phyloP scores from a whole-genome alignment of 64 coral and sea anemone genomes.

The Montipora foliosa region DNA sequence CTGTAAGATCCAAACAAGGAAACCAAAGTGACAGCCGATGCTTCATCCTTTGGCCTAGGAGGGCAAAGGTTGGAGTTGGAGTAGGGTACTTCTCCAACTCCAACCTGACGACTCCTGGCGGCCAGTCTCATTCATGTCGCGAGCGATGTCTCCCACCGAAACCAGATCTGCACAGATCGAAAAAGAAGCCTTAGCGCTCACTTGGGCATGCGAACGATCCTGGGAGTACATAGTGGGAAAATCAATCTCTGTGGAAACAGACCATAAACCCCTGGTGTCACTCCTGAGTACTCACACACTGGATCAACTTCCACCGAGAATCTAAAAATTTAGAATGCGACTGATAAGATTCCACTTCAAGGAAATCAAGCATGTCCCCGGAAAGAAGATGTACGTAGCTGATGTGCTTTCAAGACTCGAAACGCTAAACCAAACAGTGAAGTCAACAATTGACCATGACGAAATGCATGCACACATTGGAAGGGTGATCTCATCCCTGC shows the following conservation, averaged over 20 bases:
- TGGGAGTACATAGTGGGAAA: neutral
- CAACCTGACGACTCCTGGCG: neutral
- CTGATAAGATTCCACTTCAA: neutral
- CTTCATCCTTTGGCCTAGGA: too few species aligned
- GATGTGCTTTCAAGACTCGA: conserved; percentile 17
- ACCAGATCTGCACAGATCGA: neutral
- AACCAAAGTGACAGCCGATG: too few species aligned
- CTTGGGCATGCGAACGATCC: neutral
- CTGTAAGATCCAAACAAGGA: too few species aligned
- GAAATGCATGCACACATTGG: too few species aligned
- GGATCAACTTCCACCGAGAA: neutral
- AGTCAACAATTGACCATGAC: too few species aligned
- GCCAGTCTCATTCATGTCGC: neutral
- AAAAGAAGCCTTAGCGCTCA: too few species aligned
- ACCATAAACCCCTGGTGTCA: neutral
- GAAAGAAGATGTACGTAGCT: neutral
- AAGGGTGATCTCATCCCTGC: too few species aligned
- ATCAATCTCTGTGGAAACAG: neutral
- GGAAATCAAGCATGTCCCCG: neutral
- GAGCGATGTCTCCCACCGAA: conserved; percentile 6
- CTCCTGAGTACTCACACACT: neutral
- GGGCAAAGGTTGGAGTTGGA: too few species aligned
- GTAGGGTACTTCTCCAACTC: neutral
- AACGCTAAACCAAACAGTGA: neutral
- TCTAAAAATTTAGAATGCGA: conserved; percentile 1